Evolutionary conservation across 92 coral and sea anemone species (phyloP), one percentile per base, ranked within the genome.

Genomic region (Umimayanthus chanpuru): DNA sequence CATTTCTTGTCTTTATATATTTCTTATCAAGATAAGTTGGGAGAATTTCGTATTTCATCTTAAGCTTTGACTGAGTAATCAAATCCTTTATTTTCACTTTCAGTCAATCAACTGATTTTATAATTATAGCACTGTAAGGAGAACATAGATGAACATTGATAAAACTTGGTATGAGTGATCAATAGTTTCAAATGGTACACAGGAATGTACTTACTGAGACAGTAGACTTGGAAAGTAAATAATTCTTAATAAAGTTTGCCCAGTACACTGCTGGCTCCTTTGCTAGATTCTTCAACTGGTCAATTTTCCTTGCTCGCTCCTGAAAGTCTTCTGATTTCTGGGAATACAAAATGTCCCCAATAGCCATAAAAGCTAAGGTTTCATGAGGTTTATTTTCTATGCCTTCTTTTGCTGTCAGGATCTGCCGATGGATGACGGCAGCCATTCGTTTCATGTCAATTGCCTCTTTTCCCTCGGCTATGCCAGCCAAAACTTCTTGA

Each of bases 391-490:
- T 80, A 85, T 96, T 94, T 81, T 96, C 99, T 50, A 95, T 88
- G 86, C 87, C 90, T 81, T 96, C 94, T 90, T 95, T 96, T 38
- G 94, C 89, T 74, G 94, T 98, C 47, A 96, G 92, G 53, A 96
- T 89, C 85, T 96, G 91, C 36, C 98, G 85, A 84, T 96, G 96
- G 76, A 96, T 92, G 43, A 96, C 94, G 5, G 98, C 90, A 61
- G 90, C 92, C 94, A 96, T 89, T 71, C 98, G 96, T 4, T 91
- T 92, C 99, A 94, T 95, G 88, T 96, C 99, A 23, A 96, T 86
- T 44, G 29, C 85, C 81, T 93, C 96, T 70, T 81, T 94, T 23
- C 93, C 94, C 2, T 74, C 91, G 5, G 95, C 94, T 67, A 96
- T 89, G 30, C 90, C 88, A 38, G 85, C 85, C 49, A 96, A 80